Conservation (phyloP, 1,140 invertebrate species). For the Drosophila bocki region DNA sequence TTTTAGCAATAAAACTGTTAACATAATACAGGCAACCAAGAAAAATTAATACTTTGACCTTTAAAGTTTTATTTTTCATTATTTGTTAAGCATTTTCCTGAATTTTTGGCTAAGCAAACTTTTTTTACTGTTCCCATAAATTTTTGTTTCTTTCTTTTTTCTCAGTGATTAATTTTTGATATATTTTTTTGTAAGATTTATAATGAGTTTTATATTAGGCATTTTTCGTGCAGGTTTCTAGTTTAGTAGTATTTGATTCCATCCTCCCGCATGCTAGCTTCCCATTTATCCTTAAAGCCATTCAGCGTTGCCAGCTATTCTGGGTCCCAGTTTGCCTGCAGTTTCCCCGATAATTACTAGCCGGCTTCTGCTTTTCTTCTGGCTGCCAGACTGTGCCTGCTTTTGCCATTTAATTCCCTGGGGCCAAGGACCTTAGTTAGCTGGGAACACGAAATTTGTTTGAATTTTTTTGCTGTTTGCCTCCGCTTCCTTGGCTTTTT, state of each 20-base stretch:
- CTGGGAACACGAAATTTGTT: slow-evolving; percentile 38
- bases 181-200: slow-evolving; percentile 2
- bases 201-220: slow-evolving; percentile 17
- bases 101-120: background rate
- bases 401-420: slow-evolving; percentile 60
- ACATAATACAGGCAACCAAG: too few species aligned
- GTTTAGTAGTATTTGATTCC: slow-evolving; percentile 5
- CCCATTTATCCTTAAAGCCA: slow-evolving; percentile 20
- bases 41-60: too few species aligned
- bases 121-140: background rate
- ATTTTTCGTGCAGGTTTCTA: slow-evolving; percentile 2
- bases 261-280: background rate
- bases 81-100: too few species aligned
- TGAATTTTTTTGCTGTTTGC: slow-evolving; percentile 28
- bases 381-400: slow-evolving; percentile 14
- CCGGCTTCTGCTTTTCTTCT: slow-evolving; percentile 23
- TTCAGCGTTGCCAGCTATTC: slow-evolving; percentile 4
- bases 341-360: slow-evolving; percentile 60
- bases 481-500: slow-evolving; percentile 18
- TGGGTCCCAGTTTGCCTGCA: slow-evolving; percentile 41
- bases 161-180: background rate
- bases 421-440: slow-evolving; percentile 50
- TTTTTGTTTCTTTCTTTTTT: background rate
- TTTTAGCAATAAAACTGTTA: background rate
- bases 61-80: too few species aligned